Percentiles rank a stretch among this genome's conserved stretches.
Conservation (phyloP, 2,797 vertebrate species). For the Clarias pachynema region DNA sequence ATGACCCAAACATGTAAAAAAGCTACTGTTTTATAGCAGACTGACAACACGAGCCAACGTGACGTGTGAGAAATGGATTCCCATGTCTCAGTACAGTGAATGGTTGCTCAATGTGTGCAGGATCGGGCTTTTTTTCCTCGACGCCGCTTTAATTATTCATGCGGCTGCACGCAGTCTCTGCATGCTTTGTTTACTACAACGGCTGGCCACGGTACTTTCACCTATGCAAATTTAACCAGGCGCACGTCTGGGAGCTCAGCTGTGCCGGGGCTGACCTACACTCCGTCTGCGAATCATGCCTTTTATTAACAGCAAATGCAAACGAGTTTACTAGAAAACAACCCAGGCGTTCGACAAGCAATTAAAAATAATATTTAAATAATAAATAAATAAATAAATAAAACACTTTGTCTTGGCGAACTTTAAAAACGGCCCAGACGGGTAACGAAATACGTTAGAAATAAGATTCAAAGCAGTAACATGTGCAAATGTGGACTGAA, state of each 20-base stretch:
- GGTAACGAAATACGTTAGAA: background rate
- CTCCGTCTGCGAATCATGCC: background rate
- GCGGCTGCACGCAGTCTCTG: background rate
- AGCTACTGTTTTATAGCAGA: background rate
- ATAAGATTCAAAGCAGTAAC: slow-evolving; percentile 8
- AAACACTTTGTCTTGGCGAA: background rate
- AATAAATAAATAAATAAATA: background rate
- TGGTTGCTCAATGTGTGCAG: slow-evolving; percentile 1
- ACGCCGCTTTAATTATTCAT: slow-evolving; percentile 13
- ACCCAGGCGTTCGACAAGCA: background rate
- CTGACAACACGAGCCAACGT: background rate
- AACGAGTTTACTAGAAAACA: background rate
- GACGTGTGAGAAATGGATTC: background rate
- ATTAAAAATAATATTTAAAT: background rate
- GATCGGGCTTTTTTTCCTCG: slow-evolving; percentile 9
- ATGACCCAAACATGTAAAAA: background rate
- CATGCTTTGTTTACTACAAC: slow-evolving; percentile 35
- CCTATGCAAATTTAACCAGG: slow-evolving; percentile 25
- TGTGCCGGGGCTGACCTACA: background rate
- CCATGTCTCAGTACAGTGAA: background rate
- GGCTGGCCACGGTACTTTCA: slow-evolving; percentile 12
- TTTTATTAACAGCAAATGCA: background rate
- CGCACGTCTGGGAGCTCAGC: slow-evolving; percentile 20
- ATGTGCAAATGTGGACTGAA: background rate
- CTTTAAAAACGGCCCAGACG: background rate